Evolutionary conservation across 2,797 vertebrate genomes (phyloP).

Genomic region (Ataeniobius toweri): DNA sequence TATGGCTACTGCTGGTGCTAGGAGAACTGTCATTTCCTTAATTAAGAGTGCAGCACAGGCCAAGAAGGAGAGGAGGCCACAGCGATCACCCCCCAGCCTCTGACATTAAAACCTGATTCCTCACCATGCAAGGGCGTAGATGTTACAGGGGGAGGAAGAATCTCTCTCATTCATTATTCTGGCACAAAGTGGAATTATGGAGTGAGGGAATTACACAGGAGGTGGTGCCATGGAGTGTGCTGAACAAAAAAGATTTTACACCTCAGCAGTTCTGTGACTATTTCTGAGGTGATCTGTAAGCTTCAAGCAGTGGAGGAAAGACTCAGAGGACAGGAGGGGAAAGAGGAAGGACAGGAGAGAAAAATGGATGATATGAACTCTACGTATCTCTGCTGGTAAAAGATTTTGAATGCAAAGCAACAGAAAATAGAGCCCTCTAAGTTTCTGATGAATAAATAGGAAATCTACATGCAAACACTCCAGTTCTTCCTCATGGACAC

Average conservation of each 20-base stretch:
- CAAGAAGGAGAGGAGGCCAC: slow-evolving; percentile 56
- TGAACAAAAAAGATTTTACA: slow-evolving; percentile 90
- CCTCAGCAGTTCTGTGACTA: slow-evolving; percentile 88
- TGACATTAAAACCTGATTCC: slow-evolving; percentile 61
- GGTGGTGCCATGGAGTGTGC: slow-evolving; percentile 74
- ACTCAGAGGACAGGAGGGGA: slow-evolving; percentile 40
- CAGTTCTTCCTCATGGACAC: slow-evolving; percentile 59
- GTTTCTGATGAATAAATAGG: slow-evolving; percentile 84
- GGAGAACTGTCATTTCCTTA: slow-evolving; percentile 77
- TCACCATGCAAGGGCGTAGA: slow-evolving; percentile 44
- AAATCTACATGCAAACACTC: slow-evolving; percentile 91
- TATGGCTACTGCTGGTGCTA: slow-evolving; percentile 53
- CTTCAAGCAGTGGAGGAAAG: slow-evolving; percentile 25
- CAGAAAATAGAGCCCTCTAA: slow-evolving; percentile 43
- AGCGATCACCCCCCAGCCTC: slow-evolving; percentile 49
- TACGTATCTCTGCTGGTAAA: slow-evolving; percentile 18
- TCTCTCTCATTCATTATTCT: slow-evolving; percentile 88
- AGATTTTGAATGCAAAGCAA: slow-evolving; percentile 49
- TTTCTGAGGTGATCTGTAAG: slow-evolving; percentile 83
- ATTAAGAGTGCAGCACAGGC: slow-evolving; percentile 70
- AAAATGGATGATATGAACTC: slow-evolving; percentile 24
- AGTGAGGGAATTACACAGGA: slow-evolving; percentile 79
- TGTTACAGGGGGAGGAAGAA: slow-evolving; percentile 63
- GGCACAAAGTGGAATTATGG: slow-evolving; percentile 84
- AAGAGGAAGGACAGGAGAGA: slow-evolving; percentile 26